These are phyloP conservation scores for Amyelois transitella DNA, from an alignment of 1,140 invertebrate species.

Conservation along the genomic window DNA sequence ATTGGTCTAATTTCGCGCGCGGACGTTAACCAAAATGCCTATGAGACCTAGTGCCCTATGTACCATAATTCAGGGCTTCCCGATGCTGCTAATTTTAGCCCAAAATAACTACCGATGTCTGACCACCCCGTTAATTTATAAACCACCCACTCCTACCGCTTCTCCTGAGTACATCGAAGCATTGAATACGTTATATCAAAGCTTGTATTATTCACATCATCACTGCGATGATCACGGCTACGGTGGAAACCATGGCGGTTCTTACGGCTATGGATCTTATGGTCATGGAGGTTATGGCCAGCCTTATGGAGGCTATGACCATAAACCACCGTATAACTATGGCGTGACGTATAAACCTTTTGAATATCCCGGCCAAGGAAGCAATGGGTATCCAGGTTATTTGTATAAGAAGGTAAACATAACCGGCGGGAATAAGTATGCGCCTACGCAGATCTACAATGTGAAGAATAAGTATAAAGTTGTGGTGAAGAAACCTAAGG, in stretches of 20 bases:
- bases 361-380: not conserved
- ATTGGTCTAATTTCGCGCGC: not conserved
- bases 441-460: conserved; percentile 37
- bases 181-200: conserved; percentile 46
- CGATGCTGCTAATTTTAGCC: conserved; percentile 52
- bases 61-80: conserved; percentile 50
- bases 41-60: conserved; percentile 44
- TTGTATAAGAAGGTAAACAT: conserved; percentile 11
- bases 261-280: conserved; percentile 1
- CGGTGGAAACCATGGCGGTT: not conserved
- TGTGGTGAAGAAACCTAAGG: conserved; percentile 37
- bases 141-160: conserved; percentile 49
- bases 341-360: not conserved
- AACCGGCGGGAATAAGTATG: conserved; percentile 27
- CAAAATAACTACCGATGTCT: conserved; percentile 55
- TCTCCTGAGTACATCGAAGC: conserved; percentile 59
- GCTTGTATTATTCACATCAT: conserved; percentile 21
- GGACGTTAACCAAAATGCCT: conserved; percentile 24
- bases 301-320: conserved; percentile 3
- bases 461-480: conserved; percentile 46
- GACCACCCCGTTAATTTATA: conserved; percentile 53
- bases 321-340: not conserved
- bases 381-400: conserved; percentile 7
- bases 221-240: conserved; percentile 7
- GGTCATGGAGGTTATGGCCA: not conserved